Evolutionary conservation across 1,140 invertebrate species (phyloP), one percentile per base, ranked within the genome.

Genomic region (Contarinia nasturtii): DNA sequence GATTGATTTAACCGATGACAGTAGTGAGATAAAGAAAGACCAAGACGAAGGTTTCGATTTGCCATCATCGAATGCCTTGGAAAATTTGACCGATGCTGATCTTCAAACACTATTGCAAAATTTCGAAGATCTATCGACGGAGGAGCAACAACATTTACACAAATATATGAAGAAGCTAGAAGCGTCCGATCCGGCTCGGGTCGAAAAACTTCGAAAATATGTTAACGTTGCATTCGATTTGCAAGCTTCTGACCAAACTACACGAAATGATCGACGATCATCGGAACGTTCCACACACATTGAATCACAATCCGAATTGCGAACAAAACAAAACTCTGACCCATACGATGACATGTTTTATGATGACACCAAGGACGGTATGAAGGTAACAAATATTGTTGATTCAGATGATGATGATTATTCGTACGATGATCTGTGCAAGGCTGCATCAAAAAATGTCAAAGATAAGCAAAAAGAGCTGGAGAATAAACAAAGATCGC

Each of bases 131-230:
- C 58, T 87, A 1, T 77, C 75, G 0, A 73, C 72, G 2, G 79
- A 83, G 45, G 82, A 86, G 56, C 83, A 87, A 52, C 77, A 84
- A 48, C 76, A 77, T 49, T 64, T 87, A 0, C 85, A 86, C 7
- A 75, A 74, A 4, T 83, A 83, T 55, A 55, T 87, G 37, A 83
- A 82, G 54, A 83, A 84, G 55, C 55, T 86, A 33, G 82, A 86
- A 59, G 71, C 72, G 0, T 72, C 70, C 12, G 77, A 84, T 56
- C 78, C 81, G 0, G 61, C 69, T 7, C 70, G 79, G 21, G 82
- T 86, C 0, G 80, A 83, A 53, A 73, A 76, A 40, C 61, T 86
- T 22, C 60, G 77, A 43, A 72, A 74, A 50, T 80, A 70, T 54
- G 76, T 82, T 1, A 75, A 78, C 53, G 55, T 78, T 7, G 27